Base-by-base conservation (phyloP, 2,113 vertebrate species). In the Calidris pygmaea region DNA sequence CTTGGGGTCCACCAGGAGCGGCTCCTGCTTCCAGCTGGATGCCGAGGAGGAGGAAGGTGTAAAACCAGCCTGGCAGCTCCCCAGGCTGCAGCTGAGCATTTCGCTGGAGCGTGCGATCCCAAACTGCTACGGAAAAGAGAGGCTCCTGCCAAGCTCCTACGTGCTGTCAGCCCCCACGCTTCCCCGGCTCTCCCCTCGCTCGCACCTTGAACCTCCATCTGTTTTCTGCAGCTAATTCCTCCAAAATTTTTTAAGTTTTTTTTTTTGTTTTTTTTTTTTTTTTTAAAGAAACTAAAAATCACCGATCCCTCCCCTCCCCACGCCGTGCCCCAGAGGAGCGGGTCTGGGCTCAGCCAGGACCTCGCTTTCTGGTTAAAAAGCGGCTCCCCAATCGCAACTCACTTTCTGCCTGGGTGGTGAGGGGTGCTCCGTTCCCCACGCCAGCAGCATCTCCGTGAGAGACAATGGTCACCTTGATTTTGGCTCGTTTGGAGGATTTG, bases 381-480 rank as follows among this genome's bases (percentile, higher is more conserved):
- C 18, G 23, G 67, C 47, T 9, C 7, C 6, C 18, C 35, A 24
- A 27, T 22, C 1, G 5, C 62, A 30, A 97, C 98, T 98, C 98
- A 99, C 99, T 99, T 98, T 99, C 99, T 27, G 98, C 98, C 52
- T 96, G 93, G 73, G 93, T 71, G 97, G 90, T 43, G 96, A 91
- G 95, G 90, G 97, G 85, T 39, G 95, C 92, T 94, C 92, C 97
- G 6, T 58, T 95, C 58, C 97, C 95, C 37, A 93, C 90, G 93
- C 98, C 98, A 45, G 98, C 70, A 34, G 98, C 79, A 48, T 99
- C 99, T 12, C 98, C 99, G 62, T 99, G 99, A 63, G 99, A 99
- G 76, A 99, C 98, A 65, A 99, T 99, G 94, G 99, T 99, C 97
- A 99, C 99, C 98, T 99, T 99, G 97, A 99, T 99, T 98, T 99